Conservation (phyloP, 1,140 invertebrate species). For the Bombus superbus region DNA sequence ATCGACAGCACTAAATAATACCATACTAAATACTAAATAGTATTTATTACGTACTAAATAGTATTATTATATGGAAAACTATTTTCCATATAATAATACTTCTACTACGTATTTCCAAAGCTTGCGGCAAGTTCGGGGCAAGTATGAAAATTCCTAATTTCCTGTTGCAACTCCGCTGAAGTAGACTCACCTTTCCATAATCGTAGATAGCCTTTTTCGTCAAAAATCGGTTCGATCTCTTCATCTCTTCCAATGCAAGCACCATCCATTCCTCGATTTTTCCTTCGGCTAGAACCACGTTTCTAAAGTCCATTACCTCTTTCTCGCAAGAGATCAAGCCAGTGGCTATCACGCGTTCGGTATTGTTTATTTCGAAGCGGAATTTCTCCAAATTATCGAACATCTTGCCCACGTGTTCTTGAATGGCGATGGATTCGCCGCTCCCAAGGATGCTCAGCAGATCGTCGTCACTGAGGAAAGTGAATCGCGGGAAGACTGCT, state of each 20-base stretch:
- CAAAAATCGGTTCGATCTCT: constrained; percentile 90
- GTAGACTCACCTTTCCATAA: constrained; percentile 88
- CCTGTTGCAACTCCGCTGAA: neutral
- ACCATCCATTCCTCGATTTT: constrained; percentile 97
- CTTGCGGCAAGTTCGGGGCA: too few species aligned
- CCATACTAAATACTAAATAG: too few species aligned
- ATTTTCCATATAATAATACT: too few species aligned
- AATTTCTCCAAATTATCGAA: constrained; percentile 94
- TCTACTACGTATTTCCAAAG: too few species aligned
- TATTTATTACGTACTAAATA: too few species aligned
- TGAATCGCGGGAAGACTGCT: constrained; percentile 94
- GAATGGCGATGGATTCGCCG: constrained; percentile 90
- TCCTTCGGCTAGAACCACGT: constrained; percentile 83
- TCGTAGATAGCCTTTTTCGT: constrained; percentile 94
- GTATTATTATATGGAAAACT: too few species aligned
- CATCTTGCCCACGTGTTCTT: constrained; percentile 97
- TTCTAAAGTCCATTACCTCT: constrained; percentile 93
- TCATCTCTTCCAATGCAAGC: constrained; percentile 91
- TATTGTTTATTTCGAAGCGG: constrained; percentile 85
- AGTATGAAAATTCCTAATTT: neutral
- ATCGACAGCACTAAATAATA: too few species aligned
- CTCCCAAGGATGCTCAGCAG: constrained; percentile 94
- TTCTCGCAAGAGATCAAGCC: constrained; percentile 93
- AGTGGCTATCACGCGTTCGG: constrained; percentile 86
- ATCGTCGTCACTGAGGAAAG: constrained; percentile 97